Evolutionary conservation across 2,797 vertebrate species (phyloP).

Genomic region (Petrocephalus schoutedeni): DNA sequence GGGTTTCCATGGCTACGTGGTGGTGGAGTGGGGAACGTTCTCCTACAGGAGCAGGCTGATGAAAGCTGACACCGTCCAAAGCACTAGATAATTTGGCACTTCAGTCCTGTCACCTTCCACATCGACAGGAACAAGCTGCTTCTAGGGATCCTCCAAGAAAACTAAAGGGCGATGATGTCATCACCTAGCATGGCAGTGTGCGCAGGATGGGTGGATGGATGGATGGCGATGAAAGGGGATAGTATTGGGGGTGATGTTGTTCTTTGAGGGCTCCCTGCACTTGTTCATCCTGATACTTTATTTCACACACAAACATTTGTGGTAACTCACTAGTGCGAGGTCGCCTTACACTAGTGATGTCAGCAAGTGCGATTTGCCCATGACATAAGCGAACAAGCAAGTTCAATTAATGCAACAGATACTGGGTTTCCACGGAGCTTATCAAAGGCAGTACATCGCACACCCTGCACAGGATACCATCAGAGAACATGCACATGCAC

Average conservation of each 20-base stretch:
- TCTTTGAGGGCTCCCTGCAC: not conserved
- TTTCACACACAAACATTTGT: not conserved
- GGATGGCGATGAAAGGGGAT: not conserved
- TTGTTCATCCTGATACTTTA: not conserved
- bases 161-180: not conserved
- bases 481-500: not conserved
- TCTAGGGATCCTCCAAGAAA: not conserved
- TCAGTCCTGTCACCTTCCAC: not conserved
- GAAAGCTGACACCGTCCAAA: not conserved
- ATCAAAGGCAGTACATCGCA: not conserved
- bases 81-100: not conserved
- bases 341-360: not conserved
- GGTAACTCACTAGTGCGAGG: not conserved
- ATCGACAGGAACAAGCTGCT: not conserved
- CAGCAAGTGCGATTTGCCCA: not conserved
- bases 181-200: not conserved
- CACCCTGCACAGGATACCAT: not conserved
- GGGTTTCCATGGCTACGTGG: not conserved
- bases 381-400: not conserved
- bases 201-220: not conserved
- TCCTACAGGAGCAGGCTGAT: not conserved
- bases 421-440: not conserved
- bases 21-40: not conserved
- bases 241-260: not conserved
- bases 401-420: not conserved